Base-by-base conservation (phyloP, 2,113 vertebrate genomes). In the Tichodroma muraria region DNA sequence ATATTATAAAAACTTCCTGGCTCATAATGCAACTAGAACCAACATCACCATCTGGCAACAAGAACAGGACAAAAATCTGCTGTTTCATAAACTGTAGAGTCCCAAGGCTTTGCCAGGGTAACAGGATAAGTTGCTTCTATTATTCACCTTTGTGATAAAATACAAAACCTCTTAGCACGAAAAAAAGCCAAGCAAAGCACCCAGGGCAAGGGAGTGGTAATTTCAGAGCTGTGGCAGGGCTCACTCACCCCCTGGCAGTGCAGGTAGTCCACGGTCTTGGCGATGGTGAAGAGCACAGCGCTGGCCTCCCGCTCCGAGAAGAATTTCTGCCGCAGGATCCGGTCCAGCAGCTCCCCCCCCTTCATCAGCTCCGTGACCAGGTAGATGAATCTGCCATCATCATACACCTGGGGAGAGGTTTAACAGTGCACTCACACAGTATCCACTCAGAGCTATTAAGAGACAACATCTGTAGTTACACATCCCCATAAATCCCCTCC, bases 351-450 rank as follows among this genome's bases (percentile, higher is more conserved):
- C 94, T 99, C 99, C 30, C 99, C 99, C 27, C 99, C 99, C 89
- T 99, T 99, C 99, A 99, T 99, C 94, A 99, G 97, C 94, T 99
- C 99, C 0, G 98, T 99, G 75, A 99, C 99, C 95, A 99, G 97
- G 95, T 99, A 99, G 53, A 99, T 98, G 84, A 98, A 99, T 91
- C 98, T 98, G 89, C 99, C 99, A 92, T 99, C 99, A 44, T 99
- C 99, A 71, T 99, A 99, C 80, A 99, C 99, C 99, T 99, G 91
- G 17, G 13, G 38, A 90, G 80, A 93, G 75, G 95, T 63, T 69
- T 21, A 80, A 80, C 53, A 86, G 49, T 2, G 18, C 31, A 30
- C 7, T 87, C 3, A 2, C 28, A 66, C 45, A 22, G 59, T 56
- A 69, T 1, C 37, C 15, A 83, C 14, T 18, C 4, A 2, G 1